Evolutionary conservation across 2,113 vertebrate species (phyloP), one percentile per base, ranked within the genome.

Genomic region (Micronycteris hirsuta): DNA sequence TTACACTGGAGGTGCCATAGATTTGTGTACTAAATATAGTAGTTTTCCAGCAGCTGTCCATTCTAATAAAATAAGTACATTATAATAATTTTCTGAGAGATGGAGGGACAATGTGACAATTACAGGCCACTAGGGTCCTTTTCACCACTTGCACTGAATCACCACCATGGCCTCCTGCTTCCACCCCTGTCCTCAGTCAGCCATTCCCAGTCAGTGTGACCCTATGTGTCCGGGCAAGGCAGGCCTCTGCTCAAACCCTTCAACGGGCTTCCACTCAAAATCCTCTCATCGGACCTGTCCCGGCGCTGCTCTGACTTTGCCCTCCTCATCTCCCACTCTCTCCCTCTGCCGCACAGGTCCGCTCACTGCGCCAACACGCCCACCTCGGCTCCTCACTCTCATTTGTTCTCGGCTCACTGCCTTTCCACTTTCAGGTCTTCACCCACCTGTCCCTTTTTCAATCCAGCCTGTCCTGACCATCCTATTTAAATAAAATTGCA

Each of bases 1-100:
- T 89, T 16, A 13, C 16, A 71, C 5, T 45, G 17, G 20, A 67
- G n/a, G 5, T 68, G 45, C 61, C 63, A 36, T 7, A 45, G 67
- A 67, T 78, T 58, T 86, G 28, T 61, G 24, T 52, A 67, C 22
- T 82, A 70, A 63, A 12, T 47, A 26, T 14, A 77, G 7, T 82
- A n/a, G 45, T 82, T 80, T 86, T 36, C 19, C 26, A 71, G 45
- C 15, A 86, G 26, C 68, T 78, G 10, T 26, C n/a, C 43, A n/a
- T 89, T 94, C 80, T 81, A 74, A 61, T 61, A 85, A 65, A 63
- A n/a, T 78, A 78, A 77, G 68, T 67, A 38, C 52, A 49, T 28
- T 36, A 1, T 63, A 68, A 77, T 33, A 45, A 41, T 70, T 86
- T 80, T n/a, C 61, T 74, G 24, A 41, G 28, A 36, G 13, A 90